Base-by-base conservation (phyloP, 2,888 invertebrate genomes). In the Pelosia muscerda region DNA sequence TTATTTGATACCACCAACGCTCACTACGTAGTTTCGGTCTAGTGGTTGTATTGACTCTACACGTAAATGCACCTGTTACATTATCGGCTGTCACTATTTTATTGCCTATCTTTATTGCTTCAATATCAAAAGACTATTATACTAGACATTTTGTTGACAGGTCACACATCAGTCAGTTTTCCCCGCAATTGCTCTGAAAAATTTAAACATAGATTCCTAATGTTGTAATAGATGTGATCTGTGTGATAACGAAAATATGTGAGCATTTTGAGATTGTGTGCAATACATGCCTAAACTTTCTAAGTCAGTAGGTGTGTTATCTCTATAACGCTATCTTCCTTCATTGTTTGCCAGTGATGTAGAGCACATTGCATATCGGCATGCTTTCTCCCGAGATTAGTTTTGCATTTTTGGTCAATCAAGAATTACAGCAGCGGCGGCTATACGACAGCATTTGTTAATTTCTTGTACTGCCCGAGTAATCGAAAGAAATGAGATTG, bases 401-500 rank as follows among this genome's bases (percentile, higher is more conserved):
- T 81, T 84, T 82, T 72, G 73, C 79, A 78, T 88, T 89, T 90
- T 89, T 89, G 82, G 85, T 80, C 79, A 82, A 84, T 84, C 78
- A 85, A 84, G 76, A 77, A 79, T 86, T 84, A 83, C 78, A 26
- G 26, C 31, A n/a, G 19, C 57, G 74, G 62, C 75, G 73, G 74
- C 49, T 73, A 82, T 76, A 73, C 81, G 86, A 87, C 88, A 90
- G 87, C 84, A 83, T 88, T 89, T 77, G 87, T 89, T 91, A 90
- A 92, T 92, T 89, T 90, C 86, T 84, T 90, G 82, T 86, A 79
- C 83, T 86, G 85, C 79, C 79, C 84, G 85, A 85, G 84, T 89
- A 89, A 91, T 90, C 88, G 88, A 89, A 92, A 90, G 87, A 91
- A 91, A 90, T 89, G 79, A 90, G 90, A 89, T 92, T 88, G 88